Base-by-base conservation (phyloP, 1,140 invertebrate species). In the Paraescarpia echinospica region DNA sequence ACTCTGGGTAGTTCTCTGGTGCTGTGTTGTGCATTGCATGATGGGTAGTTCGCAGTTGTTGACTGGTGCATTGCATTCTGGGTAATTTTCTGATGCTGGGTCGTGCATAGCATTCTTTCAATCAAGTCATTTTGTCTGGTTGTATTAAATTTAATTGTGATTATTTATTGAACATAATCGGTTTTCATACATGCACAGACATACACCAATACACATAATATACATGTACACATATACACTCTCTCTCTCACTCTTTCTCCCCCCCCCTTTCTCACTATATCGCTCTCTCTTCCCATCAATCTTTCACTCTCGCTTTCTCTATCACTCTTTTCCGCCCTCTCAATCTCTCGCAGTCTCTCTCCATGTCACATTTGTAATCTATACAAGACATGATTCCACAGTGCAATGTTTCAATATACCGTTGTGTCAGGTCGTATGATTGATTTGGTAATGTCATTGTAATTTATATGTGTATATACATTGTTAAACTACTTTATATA, bases 401-500 rank as follows among this genome's bases (percentile, higher is more conserved):
- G 59, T 77, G 59, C 59, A 77, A 77, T 77, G 18, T 77, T 6
- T 77, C 59, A 14, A 18, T 77, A 77, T 77, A 27, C 14, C 22
- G 59, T 77, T 77, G 59, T 31, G 18, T 77, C 59, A 77, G 59
- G 27, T 27, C 12, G 22, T 77, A 77, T 31, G 59, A 18, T 77
- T 77, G 59, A 77, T 77, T 77, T 77, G 59, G 22, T 77, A 77
- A 77, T 77, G 27, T 14, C 22, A 18, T 77, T 77, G 59, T 77
- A 77, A 77, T 77, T 77, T 27, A 31, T 77, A 77, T 31, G 27
- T 77, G 59, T 77, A 77, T 77, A 77, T 77, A 77, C 59, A 27
- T 77, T 77, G 59, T 77, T 77, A 31, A 77, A 77, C 59, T 77
- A 77, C 59, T 77, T 77, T 77, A 77, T 77, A 77, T 77, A 77